Percentiles rank a stretch among this genome's conserved stretches.
These are phyloP conservation scores for Megamerina dolium DNA, from an alignment of 2,888 invertebrate species.

Conservation along the genomic window DNA sequence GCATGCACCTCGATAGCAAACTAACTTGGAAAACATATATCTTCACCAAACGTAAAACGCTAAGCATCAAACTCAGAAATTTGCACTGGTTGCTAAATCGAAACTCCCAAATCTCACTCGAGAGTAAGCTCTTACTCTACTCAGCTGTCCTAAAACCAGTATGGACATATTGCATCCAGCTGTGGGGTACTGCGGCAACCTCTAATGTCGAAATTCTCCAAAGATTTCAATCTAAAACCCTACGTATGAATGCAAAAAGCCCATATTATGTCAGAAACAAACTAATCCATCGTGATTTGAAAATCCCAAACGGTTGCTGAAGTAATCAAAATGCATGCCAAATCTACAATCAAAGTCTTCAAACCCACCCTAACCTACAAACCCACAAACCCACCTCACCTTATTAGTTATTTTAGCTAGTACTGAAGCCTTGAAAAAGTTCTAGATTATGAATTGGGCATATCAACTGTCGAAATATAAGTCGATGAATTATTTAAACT, in stretches of 20 bases:
- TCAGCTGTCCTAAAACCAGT: background rate
- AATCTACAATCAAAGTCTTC: too few species aligned
- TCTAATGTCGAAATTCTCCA: background rate
- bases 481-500: too few species aligned
- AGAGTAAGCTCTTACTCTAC: background rate
- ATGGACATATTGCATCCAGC: background rate
- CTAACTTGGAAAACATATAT: background rate
- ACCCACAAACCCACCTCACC: too few species aligned
- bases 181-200: background rate
- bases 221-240: background rate
- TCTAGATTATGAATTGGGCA: too few species aligned
- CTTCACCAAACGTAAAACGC: background rate
- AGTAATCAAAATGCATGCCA: background rate
- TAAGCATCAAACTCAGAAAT: background rate
- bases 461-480: too few species aligned
- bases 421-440: too few species aligned
- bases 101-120: background rate
- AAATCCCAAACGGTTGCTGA: background rate
- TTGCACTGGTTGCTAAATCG: background rate
- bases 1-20: background rate
- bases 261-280: slow-evolving; percentile 3
- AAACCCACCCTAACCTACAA: too few species aligned
- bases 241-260: slow-evolving; percentile 6
- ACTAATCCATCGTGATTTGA: background rate
- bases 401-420: too few species aligned